These are phyloP conservation scores for Gymnothorax javanicus DNA, from an alignment of 2,797 vertebrate genomes.

Conservation along the genomic window DNA sequence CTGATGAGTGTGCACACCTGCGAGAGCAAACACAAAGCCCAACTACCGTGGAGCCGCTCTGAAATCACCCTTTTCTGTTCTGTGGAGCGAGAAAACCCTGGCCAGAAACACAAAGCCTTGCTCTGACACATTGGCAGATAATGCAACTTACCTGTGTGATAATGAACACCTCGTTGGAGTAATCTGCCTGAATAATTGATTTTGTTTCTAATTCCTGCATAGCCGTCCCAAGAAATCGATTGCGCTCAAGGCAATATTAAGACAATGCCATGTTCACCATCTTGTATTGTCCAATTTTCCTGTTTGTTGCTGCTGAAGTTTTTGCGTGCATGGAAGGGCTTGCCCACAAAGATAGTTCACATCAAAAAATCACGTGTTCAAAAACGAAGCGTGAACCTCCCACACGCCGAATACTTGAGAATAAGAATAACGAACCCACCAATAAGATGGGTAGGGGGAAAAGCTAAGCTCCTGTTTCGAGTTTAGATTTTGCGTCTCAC, in stretches of 20 bases:
- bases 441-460: no score
- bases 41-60: background rate
- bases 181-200: conserved; percentile 33
- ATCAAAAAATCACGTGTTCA: no score
- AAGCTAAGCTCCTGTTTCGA: no score
- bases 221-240: background rate
- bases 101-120: background rate
- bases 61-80: background rate
- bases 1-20: background rate
- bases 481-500: no score
- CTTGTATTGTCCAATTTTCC: background rate
- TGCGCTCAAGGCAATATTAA: background rate
- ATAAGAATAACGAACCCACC: no score
- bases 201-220: conserved; percentile 22
- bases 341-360: background rate
- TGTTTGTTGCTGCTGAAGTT: background rate
- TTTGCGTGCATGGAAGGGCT: background rate
- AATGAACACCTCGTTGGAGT: conserved; percentile 24
- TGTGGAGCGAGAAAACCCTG: background rate
- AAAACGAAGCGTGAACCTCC: no score
- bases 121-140: conserved; percentile 1
- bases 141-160: conserved; percentile 27
- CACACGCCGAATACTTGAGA: no score
- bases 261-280: no score
- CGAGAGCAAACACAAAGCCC: background rate